Evolutionary conservation across 2,888 invertebrate species (phyloP).

Genomic region (Timema cristinae): DNA sequence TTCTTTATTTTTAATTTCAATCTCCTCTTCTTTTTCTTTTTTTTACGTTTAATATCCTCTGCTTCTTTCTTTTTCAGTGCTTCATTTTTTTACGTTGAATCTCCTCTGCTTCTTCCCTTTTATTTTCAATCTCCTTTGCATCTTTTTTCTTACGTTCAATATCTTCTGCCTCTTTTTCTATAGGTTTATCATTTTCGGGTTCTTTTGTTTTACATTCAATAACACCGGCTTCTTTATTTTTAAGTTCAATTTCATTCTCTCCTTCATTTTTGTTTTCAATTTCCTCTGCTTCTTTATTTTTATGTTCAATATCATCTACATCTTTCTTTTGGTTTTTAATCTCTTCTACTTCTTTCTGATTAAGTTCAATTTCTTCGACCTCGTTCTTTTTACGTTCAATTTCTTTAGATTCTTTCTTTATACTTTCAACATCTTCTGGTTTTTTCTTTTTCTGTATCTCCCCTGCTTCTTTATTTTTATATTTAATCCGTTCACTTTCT

Average conservation of each 20-base stretch:
- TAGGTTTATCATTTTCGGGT: neutral
- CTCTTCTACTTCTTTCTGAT: neutral
- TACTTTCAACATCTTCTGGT: neutral
- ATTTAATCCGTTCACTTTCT: neutral
- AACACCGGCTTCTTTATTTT: neutral
- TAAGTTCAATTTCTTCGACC: neutral
- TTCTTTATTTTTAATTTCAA: conserved; percentile 7
- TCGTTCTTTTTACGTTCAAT: neutral
- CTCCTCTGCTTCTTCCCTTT: neutral
- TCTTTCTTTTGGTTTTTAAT: neutral
- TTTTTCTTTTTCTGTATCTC: neutral
- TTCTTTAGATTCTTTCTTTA: neutral
- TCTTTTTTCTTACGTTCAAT: neutral
- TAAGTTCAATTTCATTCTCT: neutral
- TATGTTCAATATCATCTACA: neutral
- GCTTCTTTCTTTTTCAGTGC: neutral
- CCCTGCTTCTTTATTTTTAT: neutral
- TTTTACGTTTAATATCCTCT: conserved; percentile 24
- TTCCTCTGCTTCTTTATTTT: conserved; percentile 2
- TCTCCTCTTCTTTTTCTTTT: neutral
- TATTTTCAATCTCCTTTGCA: neutral
- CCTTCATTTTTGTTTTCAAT: neutral
- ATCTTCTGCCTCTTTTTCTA: neutral
- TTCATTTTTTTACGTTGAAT: neutral
- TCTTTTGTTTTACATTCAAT: neutral